Percentiles rank a stretch among this genome's conserved stretches.
These are phyloP conservation scores for Lasioglossum leucozonium DNA, from an alignment of 2,888 invertebrate genomes.

Conservation along the genomic window DNA sequence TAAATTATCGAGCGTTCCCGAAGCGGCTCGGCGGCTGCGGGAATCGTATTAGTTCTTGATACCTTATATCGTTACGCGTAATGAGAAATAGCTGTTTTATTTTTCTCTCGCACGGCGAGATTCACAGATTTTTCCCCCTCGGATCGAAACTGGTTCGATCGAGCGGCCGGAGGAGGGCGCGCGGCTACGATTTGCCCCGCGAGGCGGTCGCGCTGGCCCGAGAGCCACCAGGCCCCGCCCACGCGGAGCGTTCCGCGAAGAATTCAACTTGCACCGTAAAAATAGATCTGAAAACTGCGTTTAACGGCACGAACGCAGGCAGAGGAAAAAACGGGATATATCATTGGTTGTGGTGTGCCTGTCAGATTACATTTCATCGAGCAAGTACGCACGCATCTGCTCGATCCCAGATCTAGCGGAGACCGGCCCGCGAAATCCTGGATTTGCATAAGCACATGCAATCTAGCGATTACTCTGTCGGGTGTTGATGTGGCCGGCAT, in stretches of 20 bases:
- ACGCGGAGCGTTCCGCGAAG: neutral
- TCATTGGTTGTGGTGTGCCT: neutral
- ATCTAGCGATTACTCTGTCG: slow-evolving; percentile 7
- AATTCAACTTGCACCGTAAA: no score
- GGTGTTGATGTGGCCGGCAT: slow-evolving; percentile 1
- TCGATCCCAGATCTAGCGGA: neutral
- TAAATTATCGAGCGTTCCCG: slow-evolving; percentile 47
- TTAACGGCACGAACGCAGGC: no score
- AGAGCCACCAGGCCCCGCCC: neutral
- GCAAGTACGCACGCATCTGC: neutral
- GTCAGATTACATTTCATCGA: slow-evolving; percentile 3
- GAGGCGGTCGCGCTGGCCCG: neutral
- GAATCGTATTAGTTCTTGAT: slow-evolving; percentile 27
- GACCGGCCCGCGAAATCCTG: neutral
- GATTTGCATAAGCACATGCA: slow-evolving; percentile 15
- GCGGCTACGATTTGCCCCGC: neutral
- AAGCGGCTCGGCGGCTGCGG: slow-evolving; percentile 4
- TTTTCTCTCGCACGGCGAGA: slow-evolving; percentile 8
- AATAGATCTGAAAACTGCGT: no score
- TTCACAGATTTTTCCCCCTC: neutral
- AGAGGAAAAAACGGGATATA: neutral
- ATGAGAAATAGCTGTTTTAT: slow-evolving; percentile 45
- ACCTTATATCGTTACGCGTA: slow-evolving; percentile 46
- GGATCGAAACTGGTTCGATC: neutral
- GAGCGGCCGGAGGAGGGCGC: no score